Conservation (phyloP, 2,797 vertebrate species). For the Diplodus sargus region DNA sequence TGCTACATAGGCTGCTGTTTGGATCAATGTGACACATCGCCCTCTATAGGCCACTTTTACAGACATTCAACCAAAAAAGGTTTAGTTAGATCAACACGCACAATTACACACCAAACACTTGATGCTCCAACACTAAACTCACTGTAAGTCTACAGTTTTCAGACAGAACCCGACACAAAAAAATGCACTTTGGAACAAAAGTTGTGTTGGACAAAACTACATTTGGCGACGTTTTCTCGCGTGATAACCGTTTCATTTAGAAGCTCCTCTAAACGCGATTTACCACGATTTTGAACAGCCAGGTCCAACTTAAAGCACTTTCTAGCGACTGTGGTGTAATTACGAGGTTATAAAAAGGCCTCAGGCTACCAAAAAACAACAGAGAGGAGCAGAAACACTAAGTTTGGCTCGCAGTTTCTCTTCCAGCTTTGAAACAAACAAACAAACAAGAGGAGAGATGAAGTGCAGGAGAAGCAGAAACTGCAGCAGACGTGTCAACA, state of each 20-base stretch:
- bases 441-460: background rate
- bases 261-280: background rate
- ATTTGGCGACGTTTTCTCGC: background rate
- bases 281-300: background rate
- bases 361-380: background rate
- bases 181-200: conserved; percentile 20
- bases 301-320: no score
- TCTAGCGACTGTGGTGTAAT: background rate
- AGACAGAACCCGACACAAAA: background rate
- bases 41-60: background rate
- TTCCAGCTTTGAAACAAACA: background rate
- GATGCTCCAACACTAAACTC: conserved; percentile 21
- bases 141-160: conserved; percentile 10
- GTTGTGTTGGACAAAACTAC: background rate
- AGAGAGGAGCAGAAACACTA: background rate
- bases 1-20: background rate
- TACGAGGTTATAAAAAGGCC: background rate
- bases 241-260: background rate
- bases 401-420: background rate
- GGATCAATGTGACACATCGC: background rate
- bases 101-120: no score
- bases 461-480: background rate
- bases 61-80: no score
- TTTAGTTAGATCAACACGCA: background rate
- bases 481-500: background rate